Base-by-base conservation (phyloP, 2,888 invertebrate species). In the Heliconius ismenius region DNA sequence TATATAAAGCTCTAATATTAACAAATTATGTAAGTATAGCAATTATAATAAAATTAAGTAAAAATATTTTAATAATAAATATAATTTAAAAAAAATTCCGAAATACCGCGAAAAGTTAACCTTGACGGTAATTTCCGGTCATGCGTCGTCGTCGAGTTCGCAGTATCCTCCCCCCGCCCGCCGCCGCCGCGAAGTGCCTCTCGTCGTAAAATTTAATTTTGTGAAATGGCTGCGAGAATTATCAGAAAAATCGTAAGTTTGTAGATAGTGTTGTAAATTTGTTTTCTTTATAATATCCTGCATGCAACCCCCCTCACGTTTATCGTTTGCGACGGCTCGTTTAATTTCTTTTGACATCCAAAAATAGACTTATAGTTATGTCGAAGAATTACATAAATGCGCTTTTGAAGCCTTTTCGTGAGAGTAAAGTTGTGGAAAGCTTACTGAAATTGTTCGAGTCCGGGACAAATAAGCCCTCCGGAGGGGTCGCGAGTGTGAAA, bases 371-470 rank as follows among this genome's bases (percentile, higher is more conserved):
- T 91, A 92, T 93, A 93, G 93, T 88, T 93, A 94, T 94, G 94
- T 94, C 94, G 91, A 91, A 84, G 93, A 94, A 94, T 94, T 94
- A 94, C 93, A 94, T 94, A 94, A 94, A 94, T 90, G 92, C 87
- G 88, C 87, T 94, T 90, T 92, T 93, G 90, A 89, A 93, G 87
- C 91, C 93, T 90, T 90, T 93, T 93, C 91, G 91, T 93, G 93
- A 93, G 90, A 93, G 90, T 90, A 93, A 92, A 90, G 88, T 91
- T 83, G 81, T 92, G 75, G 88, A 86, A 81, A 87, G 87, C 76
- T 83, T 92, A 79, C 81, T 91, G 86, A 91, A 88, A 85, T 88
- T 87, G 88, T 87, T 93, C 82, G 89, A 87, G 84, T 87, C 88
- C 80, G 86, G 84, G 78, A 83, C 84, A 76, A 87, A 84, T 83